Evolutionary conservation across 2,113 vertebrate species (phyloP).

Genomic region (Oryzias celebensis): DNA sequence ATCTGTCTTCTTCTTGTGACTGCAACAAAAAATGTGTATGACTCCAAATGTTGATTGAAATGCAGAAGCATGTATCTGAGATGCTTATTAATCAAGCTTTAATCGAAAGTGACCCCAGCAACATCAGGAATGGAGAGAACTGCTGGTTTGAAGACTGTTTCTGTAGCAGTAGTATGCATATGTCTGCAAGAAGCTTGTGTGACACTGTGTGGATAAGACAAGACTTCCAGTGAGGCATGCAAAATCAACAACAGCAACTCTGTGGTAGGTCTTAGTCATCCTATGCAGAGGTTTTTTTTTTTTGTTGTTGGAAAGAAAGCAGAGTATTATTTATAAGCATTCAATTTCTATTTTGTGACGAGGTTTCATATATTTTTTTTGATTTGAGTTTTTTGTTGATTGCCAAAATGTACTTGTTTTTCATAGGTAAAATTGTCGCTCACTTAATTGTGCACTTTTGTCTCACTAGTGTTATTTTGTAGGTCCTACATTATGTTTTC

Average conservation of each 20-base stretch:
- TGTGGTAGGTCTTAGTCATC: constrained; percentile 46
- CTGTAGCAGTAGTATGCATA: constrained; percentile 18
- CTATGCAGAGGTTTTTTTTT: not conserved
- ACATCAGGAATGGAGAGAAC: constrained; percentile 5
- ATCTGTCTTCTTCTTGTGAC: too few species aligned
- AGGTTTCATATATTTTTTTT: too few species aligned
- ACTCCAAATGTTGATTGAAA: constrained; percentile 48
- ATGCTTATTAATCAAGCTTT: too few species aligned
- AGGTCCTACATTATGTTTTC: too few species aligned
- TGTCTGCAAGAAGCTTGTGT: constrained; percentile 36
- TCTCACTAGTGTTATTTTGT: too few species aligned
- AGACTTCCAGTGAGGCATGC: constrained; percentile 47
- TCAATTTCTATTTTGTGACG: too few species aligned
- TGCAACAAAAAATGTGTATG: constrained; percentile 1
- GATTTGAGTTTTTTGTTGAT: too few species aligned
- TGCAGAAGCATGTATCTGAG: not conserved
- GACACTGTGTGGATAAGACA: constrained; percentile 28
- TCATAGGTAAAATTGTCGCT: too few species aligned
- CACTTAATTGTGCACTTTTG: too few species aligned
- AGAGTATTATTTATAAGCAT: not conserved
- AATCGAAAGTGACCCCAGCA: too few species aligned
- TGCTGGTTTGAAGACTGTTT: constrained; percentile 11
- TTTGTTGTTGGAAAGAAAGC: constrained; percentile 26
- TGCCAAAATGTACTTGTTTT: too few species aligned
- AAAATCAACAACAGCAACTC: constrained; percentile 50